These are phyloP conservation scores for Eubasilissa splendida DNA, from an alignment of 2,888 invertebrate species.

Conservation along the genomic window DNA sequence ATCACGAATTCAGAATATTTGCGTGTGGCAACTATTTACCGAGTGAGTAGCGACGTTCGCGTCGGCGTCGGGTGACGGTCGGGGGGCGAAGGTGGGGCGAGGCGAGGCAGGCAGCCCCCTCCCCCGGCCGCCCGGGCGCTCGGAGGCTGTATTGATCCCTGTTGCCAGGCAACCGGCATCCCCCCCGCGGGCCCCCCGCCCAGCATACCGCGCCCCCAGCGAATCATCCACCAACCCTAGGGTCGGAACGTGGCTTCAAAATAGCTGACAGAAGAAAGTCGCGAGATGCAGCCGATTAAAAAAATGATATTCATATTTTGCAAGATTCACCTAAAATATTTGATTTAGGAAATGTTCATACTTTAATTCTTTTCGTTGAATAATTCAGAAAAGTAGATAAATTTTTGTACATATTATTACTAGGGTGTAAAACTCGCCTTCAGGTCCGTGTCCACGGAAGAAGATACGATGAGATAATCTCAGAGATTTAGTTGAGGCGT, in stretches of 20 bases:
- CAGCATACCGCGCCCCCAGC: not conserved
- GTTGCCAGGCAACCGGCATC: constrained; percentile 53
- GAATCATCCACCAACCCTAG: constrained; percentile 49
- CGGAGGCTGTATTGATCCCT: constrained; percentile 58
- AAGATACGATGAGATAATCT: too few species aligned
- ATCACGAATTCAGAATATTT: constrained; percentile 37
- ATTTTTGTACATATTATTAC: too few species aligned
- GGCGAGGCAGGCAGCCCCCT: constrained; percentile 60
- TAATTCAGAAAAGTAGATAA: too few species aligned
- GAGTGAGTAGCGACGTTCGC: constrained; percentile 8
- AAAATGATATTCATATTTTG: not conserved
- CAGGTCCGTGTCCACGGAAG: too few species aligned
- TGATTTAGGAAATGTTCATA: too few species aligned
- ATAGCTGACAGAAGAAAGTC: constrained; percentile 21
- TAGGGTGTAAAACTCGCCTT: too few species aligned
- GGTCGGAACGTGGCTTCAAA: constrained; percentile 39
- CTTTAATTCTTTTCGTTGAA: too few species aligned
- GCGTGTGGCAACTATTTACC: constrained; percentile 34
- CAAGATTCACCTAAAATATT: too few species aligned
- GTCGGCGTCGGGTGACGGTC: constrained; percentile 34
- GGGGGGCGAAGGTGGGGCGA: constrained; percentile 51
- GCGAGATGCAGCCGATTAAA: constrained; percentile 26
- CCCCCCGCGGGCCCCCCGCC: constrained; percentile 59
- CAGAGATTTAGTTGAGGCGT: too few species aligned
- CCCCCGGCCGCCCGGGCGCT: constrained; percentile 60